A percentile compares a stretch with the other conserved stretches of the same genome.
These are phyloP conservation scores for Perognathus longimembris DNA, from an alignment of 2,113 vertebrate genomes.

Conservation along the genomic window DNA sequence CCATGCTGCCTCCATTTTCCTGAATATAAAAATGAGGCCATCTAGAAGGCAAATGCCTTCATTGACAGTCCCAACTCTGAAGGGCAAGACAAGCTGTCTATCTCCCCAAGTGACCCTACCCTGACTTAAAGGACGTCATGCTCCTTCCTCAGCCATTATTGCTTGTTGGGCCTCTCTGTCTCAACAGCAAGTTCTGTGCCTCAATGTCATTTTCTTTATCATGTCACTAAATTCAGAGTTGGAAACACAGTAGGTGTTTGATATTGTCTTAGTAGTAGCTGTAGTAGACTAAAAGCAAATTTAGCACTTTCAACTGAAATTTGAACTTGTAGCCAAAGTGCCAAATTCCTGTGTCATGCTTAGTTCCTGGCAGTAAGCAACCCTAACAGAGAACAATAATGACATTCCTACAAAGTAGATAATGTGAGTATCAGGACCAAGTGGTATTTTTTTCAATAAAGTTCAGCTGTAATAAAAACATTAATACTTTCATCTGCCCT, in stretches of 20 bases:
- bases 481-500: constrained; percentile 22
- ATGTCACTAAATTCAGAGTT: not conserved
- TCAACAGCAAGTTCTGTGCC: not conserved
- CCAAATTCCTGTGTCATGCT: constrained; percentile 35
- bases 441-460: constrained; percentile 57
- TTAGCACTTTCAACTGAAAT: constrained; percentile 43
- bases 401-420: constrained; percentile 39
- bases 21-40: not conserved
- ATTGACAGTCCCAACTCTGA: not conserved
- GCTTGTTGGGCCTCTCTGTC: not conserved
- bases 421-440: constrained; percentile 26
- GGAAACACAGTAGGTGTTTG: constrained; percentile 37
- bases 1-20: not conserved
- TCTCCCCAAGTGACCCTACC: not conserved
- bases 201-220: not conserved
- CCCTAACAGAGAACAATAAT: constrained; percentile 7
- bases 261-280: not conserved
- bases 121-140: not conserved
- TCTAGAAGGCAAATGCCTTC: not conserved
- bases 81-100: not conserved
- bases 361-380: constrained; percentile 46
- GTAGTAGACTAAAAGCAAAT: constrained; percentile 39
- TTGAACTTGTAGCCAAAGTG: not conserved
- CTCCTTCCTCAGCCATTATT: not conserved
- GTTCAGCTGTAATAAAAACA: constrained; percentile 56